These are phyloP conservation scores for Argya squamiceps DNA, from an alignment of 2,797 vertebrate species.

Conservation along the genomic window DNA sequence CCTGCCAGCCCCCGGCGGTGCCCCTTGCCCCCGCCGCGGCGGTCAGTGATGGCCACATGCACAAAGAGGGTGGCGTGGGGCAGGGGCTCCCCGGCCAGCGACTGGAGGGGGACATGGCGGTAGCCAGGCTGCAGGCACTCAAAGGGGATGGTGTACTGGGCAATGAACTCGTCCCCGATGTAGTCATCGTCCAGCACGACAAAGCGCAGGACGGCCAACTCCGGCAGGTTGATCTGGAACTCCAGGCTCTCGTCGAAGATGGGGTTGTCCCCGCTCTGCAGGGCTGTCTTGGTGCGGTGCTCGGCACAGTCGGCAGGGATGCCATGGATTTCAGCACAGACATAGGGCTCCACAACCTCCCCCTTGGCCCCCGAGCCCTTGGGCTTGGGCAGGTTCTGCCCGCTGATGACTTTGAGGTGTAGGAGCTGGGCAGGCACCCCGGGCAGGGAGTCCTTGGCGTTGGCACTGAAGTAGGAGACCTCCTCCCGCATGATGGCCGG, in stretches of 20 bases:
- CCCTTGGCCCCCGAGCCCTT: slow-evolving; percentile 91
- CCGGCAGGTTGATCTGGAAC: slow-evolving; percentile 93
- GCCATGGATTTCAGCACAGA: slow-evolving; percentile 91
- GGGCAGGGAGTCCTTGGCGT: slow-evolving; percentile 88
- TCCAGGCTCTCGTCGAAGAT: slow-evolving; percentile 93
- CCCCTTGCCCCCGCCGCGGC: slow-evolving; percentile 87
- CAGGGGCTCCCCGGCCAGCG: slow-evolving; percentile 87
- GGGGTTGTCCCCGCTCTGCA: slow-evolving; percentile 90
- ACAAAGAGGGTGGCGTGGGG: slow-evolving; percentile 89
- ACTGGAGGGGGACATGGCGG: slow-evolving; percentile 89
- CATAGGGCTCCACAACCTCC: slow-evolving; percentile 92
- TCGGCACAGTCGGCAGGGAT: slow-evolving; percentile 91
- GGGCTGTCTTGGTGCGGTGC: slow-evolving; percentile 90
- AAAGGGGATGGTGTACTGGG: slow-evolving; percentile 93
- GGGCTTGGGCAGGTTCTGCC: slow-evolving; percentile 93
- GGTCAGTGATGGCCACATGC: slow-evolving; percentile 91
- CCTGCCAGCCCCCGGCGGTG: slow-evolving; percentile 88
- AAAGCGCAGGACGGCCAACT: slow-evolving; percentile 88
- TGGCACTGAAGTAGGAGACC: slow-evolving; percentile 95
- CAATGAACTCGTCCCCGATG: slow-evolving; percentile 93
- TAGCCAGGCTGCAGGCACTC: slow-evolving; percentile 92
- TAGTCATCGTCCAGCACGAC: slow-evolving; percentile 92
- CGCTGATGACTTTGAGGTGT: slow-evolving; percentile 92
- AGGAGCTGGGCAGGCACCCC: slow-evolving; percentile 91
- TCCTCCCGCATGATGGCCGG: slow-evolving; percentile 94